Evolutionary conservation across 2,797 vertebrate species (phyloP).

Genomic region (Chloroceryle amazona): DNA sequence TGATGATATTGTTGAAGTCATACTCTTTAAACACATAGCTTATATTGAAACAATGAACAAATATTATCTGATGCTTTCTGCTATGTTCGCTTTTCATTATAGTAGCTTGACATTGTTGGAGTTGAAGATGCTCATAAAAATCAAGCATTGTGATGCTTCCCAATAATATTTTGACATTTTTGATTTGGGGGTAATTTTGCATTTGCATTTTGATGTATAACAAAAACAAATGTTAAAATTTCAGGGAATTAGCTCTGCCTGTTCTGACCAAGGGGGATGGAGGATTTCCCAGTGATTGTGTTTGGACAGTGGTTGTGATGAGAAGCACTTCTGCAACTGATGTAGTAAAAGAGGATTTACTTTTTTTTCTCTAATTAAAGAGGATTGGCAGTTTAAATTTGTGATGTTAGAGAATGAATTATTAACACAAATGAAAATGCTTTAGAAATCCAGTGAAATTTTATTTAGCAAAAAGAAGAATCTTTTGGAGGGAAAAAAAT

Average conservation of each 20-base stretch:
- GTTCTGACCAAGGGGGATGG: background rate
- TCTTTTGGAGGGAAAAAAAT: background rate
- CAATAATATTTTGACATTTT: conserved; percentile 24
- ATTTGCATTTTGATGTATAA: conserved; percentile 23
- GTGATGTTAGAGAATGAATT: background rate
- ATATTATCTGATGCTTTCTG: conserved; percentile 36
- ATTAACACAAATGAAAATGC: background rate
- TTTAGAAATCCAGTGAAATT: background rate
- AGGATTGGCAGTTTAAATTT: background rate
- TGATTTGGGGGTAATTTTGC: conserved; percentile 6
- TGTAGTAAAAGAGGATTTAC: background rate
- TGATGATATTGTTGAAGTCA: conserved; percentile 24
- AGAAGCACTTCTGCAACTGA: conserved; percentile 17
- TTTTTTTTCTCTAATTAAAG: background rate
- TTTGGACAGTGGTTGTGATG: conserved; percentile 17
- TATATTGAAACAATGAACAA: conserved; percentile 37
- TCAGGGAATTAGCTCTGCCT: background rate
- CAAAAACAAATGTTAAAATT: conserved; percentile 8
- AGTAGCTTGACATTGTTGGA: background rate
- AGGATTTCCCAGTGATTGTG: conserved; percentile 4
- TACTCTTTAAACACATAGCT: conserved; percentile 49
- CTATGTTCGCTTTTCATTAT: background rate
- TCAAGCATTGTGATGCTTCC: background rate
- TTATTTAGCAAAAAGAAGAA: background rate
- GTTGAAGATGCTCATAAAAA: conserved; percentile 36